Evolutionary conservation across 2,113 vertebrate species (phyloP).

Genomic region (Origma solitaria): DNA sequence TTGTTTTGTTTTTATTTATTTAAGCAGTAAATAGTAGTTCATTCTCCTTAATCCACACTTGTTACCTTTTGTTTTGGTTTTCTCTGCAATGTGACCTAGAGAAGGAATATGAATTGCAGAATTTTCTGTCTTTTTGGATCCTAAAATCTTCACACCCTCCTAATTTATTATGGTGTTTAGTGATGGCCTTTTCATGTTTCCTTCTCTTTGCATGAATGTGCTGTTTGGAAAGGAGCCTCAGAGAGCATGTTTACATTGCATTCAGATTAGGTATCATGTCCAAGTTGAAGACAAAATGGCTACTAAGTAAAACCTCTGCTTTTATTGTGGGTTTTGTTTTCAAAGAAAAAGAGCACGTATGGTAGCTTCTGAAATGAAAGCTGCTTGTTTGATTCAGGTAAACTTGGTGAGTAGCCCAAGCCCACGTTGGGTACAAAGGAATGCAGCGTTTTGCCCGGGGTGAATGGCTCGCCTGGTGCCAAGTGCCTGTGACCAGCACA

Average conservation of each 20-base stretch:
- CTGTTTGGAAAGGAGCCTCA: slow-evolving; percentile 5
- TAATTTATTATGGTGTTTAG: background rate
- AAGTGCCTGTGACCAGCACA: background rate
- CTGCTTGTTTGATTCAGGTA: background rate
- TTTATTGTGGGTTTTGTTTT: slow-evolving; percentile 4
- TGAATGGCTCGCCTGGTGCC: background rate
- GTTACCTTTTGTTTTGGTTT: slow-evolving; percentile 60
- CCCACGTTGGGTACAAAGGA: background rate
- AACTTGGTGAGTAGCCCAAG: background rate
- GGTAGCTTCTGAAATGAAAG: background rate
- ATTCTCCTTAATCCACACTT: background rate
- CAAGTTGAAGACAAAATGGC: slow-evolving; percentile 71
- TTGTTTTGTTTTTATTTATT: background rate
- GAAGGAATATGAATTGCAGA: background rate
- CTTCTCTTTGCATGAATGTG: background rate
- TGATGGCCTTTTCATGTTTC: background rate
- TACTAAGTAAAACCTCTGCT: slow-evolving; percentile 51
- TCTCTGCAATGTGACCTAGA: slow-evolving; percentile 38
- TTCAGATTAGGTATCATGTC: slow-evolving; percentile 52
- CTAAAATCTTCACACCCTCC: background rate
- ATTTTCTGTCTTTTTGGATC: slow-evolving; percentile 14
- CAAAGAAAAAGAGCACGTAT: background rate
- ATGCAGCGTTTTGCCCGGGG: background rate
- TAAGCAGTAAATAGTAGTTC: background rate
- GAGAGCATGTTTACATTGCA: slow-evolving; percentile 57